Conservation (phyloP, 2,797 vertebrate genomes). For the Spea hammondii region DNA sequence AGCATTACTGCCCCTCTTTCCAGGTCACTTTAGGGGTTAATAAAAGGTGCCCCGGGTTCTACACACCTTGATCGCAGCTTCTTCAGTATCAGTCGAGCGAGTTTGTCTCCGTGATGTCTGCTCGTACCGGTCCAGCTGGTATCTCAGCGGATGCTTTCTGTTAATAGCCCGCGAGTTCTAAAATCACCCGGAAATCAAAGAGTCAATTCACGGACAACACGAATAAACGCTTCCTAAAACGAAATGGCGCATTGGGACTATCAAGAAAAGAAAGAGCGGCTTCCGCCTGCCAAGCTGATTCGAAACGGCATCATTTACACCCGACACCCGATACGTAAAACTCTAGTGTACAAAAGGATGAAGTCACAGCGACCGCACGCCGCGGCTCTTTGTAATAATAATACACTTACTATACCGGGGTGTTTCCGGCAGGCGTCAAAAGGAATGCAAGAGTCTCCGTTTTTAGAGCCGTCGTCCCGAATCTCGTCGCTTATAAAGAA, state of each 20-base stretch:
- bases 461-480: conserved; percentile 89
- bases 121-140: conserved; percentile 88
- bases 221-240: neutral
- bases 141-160: conserved; percentile 88
- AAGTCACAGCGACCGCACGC: no score
- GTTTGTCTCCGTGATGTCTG: conserved; percentile 75
- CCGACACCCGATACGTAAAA: no score
- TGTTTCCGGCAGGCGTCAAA: conserved; percentile 86
- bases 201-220: neutral
- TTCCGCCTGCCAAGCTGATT: neutral
- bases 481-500: conserved; percentile 98
- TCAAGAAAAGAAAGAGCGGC: no score
- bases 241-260: no score
- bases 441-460: conserved; percentile 75
- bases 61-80: conserved; percentile 89
- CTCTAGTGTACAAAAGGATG: no score
- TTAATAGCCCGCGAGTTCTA: conserved; percentile 77
- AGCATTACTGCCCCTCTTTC: no score
- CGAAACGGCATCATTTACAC: neutral
- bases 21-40: no score
- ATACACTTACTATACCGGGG: conserved; percentile 76
- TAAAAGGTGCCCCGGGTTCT: neutral
- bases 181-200: neutral
- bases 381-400: neutral
- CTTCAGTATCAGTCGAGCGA: conserved; percentile 80